phyloP scores from a whole-genome alignment of 1,140 invertebrate genomes.

The Triops cancriformis region DNA sequence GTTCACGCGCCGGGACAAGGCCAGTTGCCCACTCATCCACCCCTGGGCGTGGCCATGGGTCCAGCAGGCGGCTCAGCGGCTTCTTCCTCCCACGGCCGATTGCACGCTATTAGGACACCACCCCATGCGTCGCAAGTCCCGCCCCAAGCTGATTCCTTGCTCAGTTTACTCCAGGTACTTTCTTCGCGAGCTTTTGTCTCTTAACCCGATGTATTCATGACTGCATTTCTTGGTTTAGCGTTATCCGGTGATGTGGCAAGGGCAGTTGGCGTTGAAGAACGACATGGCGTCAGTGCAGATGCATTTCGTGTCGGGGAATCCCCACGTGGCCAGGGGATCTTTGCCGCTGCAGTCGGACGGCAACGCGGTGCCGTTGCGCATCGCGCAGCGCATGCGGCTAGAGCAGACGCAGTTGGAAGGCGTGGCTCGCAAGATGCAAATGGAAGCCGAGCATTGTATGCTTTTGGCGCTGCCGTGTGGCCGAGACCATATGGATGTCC shows the following conservation, averaged over 20 bases:
- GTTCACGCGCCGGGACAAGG: neutral
- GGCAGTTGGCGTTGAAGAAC: slow-evolving; percentile 85
- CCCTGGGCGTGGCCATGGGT: neutral
- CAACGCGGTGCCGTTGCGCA: slow-evolving; percentile 70
- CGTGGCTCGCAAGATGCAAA: slow-evolving; percentile 91
- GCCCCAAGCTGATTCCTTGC: slow-evolving; percentile 65
- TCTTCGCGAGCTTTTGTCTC: no score
- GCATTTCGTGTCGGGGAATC: slow-evolving; percentile 94
- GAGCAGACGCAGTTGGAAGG: slow-evolving; percentile 90
- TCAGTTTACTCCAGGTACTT: slow-evolving; percentile 56
- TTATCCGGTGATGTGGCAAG: slow-evolving; percentile 95
- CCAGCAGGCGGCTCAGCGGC: slow-evolving; percentile 41
- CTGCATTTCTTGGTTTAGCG: no score
- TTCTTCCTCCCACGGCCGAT: neutral
- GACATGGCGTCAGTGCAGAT: slow-evolving; percentile 94
- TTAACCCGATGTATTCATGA: no score
- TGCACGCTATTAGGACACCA: slow-evolving; percentile 45
- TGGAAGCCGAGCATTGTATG: slow-evolving; percentile 91
- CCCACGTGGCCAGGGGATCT: slow-evolving; percentile 69
- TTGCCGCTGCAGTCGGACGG: slow-evolving; percentile 65
- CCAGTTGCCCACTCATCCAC: neutral
- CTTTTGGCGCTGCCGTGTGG: slow-evolving; percentile 90
- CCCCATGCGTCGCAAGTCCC: slow-evolving; percentile 63
- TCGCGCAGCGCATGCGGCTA: slow-evolving; percentile 91
- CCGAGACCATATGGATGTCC: slow-evolving; percentile 79